These are phyloP conservation scores for Oscheius sp. DNA, from an alignment of 1,140 invertebrate genomes.

Conservation along the genomic window DNA sequence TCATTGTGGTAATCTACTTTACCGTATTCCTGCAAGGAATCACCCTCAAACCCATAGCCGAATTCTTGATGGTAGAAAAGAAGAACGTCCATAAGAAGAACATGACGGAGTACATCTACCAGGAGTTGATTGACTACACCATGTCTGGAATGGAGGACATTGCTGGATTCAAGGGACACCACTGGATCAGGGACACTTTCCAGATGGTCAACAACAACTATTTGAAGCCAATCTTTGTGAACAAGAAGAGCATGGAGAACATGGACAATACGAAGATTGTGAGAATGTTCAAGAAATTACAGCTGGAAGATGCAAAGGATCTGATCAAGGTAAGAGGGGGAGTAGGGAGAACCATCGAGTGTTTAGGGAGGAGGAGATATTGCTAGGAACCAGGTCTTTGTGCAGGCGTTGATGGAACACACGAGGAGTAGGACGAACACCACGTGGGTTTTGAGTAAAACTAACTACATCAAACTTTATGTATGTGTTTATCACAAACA, in stretches of 20 bases:
- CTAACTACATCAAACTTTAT: no score
- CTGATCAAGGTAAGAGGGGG: conserved; percentile 23
- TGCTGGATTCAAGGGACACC: conserved; percentile 52
- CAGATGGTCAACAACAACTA: conserved; percentile 32
- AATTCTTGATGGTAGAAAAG: conserved; percentile 62
- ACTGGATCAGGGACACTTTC: conserved; percentile 51
- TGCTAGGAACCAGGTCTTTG: conserved; percentile 29
- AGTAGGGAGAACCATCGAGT: not conserved
- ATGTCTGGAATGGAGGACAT: conserved; percentile 58
- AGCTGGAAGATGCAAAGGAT: conserved; percentile 32
- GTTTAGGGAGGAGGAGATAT: conserved; percentile 24
- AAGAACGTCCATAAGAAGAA: conserved; percentile 48
- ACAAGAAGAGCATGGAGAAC: conserved; percentile 43
- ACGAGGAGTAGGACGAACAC: conserved; percentile 20
- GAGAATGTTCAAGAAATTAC: conserved; percentile 31
- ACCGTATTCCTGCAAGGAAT: conserved; percentile 67
- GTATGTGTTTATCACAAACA: no score
- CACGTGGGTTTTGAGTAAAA: not conserved
- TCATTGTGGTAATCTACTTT: conserved; percentile 66
- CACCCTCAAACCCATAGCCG: conserved; percentile 65
- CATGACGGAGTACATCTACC: conserved; percentile 55
- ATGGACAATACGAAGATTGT: conserved; percentile 52
- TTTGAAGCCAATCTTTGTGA: conserved; percentile 49
- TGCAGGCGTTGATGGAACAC: conserved; percentile 29
- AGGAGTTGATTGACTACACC: conserved; percentile 53